Evolutionary conservation across 1,140 invertebrate genomes (phyloP).

Genomic region (Microplitis mediator): DNA sequence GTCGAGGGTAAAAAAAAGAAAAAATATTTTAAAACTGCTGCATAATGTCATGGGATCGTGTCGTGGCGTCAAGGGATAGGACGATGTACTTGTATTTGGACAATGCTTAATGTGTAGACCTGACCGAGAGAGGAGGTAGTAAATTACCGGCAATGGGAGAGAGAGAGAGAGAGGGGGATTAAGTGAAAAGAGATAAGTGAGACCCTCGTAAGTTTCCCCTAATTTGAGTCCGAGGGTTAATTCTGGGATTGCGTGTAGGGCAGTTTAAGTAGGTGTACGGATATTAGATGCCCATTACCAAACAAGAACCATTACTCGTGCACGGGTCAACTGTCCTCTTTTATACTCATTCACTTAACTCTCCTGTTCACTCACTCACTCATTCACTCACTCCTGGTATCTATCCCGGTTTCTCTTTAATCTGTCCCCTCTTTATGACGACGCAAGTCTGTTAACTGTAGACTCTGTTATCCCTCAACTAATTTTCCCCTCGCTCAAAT

Average conservation of each 20-base stretch:
- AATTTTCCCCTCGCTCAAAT: neutral
- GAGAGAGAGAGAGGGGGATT: neutral
- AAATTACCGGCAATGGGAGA: neutral
- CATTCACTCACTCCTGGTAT: neutral
- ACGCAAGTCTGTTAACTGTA: too few relatives aligned
- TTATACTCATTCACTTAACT: neutral
- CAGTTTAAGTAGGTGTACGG: conserved; percentile 6
- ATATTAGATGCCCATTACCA: conserved; percentile 6
- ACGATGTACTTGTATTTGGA: neutral
- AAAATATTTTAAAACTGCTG: too few relatives aligned
- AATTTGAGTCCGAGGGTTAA: neutral
- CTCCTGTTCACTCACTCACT: too few relatives aligned
- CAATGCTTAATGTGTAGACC: too few relatives aligned
- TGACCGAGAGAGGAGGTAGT: neutral
- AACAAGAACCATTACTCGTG: neutral
- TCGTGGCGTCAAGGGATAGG: too few relatives aligned
- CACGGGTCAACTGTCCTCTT: neutral
- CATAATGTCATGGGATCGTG: too few relatives aligned
- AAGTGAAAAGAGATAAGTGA: neutral
- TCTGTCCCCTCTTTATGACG: too few relatives aligned
- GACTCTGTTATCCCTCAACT: neutral
- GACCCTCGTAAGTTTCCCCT: neutral
- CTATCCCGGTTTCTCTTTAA: neutral
- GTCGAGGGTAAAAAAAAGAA: too few relatives aligned
- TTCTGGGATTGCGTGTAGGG: neutral